Evolutionary conservation across 2,888 invertebrate species (phyloP).

Genomic region (Cheiracanthium punctorium): DNA sequence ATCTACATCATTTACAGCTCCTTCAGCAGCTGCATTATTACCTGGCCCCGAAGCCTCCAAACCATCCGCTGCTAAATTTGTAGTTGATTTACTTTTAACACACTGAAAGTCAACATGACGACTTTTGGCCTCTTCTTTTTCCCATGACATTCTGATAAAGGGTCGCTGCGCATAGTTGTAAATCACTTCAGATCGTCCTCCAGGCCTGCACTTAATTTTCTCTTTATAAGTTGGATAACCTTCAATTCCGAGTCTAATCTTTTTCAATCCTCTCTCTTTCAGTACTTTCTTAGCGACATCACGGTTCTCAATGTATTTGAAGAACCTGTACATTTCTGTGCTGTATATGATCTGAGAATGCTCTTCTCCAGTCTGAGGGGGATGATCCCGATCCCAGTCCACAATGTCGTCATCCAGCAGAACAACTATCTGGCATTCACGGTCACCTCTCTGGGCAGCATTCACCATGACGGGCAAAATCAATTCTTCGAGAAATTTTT

Average conservation of each 20-base stretch:
- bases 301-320: constrained; percentile 99
- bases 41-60: constrained; percentile 78
- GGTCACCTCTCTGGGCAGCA: constrained; percentile 87
- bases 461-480: constrained; percentile 97
- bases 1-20: constrained; percentile 38
- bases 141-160: constrained; percentile 99
- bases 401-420: constrained; percentile 95
- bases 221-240: constrained; percentile 99
- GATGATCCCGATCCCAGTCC: constrained; percentile 99
- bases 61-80: constrained; percentile 95
- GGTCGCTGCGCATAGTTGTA: constrained; percentile 99
- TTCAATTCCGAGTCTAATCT: constrained; percentile 98
- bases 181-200: constrained; percentile 96
- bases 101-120: constrained; percentile 99
- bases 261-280: constrained; percentile 98
- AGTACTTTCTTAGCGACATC: constrained; percentile 98
- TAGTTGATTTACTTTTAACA: constrained; percentile 97
- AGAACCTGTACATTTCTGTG: constrained; percentile 96
- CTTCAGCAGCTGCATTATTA: constrained; percentile 42
- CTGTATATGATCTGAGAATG: constrained; percentile 97
- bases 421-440: constrained; percentile 98
- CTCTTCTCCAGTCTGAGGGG: constrained; percentile 99
- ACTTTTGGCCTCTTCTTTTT: constrained; percentile 99
- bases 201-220: constrained; percentile 96
- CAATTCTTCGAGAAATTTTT: constrained; percentile 94